These are phyloP conservation scores for Fabriciana adippe DNA, from an alignment of 2,888 invertebrate species.

Conservation along the genomic window DNA sequence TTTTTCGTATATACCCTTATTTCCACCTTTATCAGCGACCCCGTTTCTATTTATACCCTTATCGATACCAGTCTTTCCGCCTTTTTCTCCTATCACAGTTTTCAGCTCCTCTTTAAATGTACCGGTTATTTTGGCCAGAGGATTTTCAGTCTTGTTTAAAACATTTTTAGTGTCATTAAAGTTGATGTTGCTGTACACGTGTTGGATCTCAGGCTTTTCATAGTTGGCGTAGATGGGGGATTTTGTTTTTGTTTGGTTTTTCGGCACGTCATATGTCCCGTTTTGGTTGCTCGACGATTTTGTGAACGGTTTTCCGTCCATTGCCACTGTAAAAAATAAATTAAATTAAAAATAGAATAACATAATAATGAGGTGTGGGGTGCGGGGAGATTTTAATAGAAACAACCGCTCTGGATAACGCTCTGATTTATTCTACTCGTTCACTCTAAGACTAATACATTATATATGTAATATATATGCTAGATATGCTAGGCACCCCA, in stretches of 20 bases:
- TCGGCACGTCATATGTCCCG: slow-evolving; percentile 59
- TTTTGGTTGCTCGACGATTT: slow-evolving; percentile 55
- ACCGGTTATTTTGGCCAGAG: slow-evolving; percentile 54
- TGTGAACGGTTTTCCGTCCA: slow-evolving; percentile 70
- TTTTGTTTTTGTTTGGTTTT: slow-evolving; percentile 49
- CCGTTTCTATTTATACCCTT: slow-evolving; percentile 14
- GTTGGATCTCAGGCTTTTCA: slow-evolving; percentile 56
- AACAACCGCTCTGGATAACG: too few species aligned
- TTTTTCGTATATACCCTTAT: slow-evolving; percentile 24
- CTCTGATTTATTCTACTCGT: too few species aligned
- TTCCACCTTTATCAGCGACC: slow-evolving; percentile 14
- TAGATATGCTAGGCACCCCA: too few species aligned
- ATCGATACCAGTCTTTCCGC: slow-evolving; percentile 34
- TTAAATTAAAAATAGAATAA: not conserved
- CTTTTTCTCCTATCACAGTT: slow-evolving; percentile 64
- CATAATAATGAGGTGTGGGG: too few species aligned
- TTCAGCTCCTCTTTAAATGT: slow-evolving; percentile 69
- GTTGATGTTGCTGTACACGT: slow-evolving; percentile 65
- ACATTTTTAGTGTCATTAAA: slow-evolving; percentile 56
- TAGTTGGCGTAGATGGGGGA: slow-evolving; percentile 69
- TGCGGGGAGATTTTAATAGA: too few species aligned
- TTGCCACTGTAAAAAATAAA: slow-evolving; percentile 61
- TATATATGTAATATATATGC: too few species aligned
- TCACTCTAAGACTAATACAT: too few species aligned
- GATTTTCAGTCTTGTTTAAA: slow-evolving; percentile 67